Base-by-base conservation (phyloP, 1,140 invertebrate genomes). In the Oreohelix idahoensis region DNA sequence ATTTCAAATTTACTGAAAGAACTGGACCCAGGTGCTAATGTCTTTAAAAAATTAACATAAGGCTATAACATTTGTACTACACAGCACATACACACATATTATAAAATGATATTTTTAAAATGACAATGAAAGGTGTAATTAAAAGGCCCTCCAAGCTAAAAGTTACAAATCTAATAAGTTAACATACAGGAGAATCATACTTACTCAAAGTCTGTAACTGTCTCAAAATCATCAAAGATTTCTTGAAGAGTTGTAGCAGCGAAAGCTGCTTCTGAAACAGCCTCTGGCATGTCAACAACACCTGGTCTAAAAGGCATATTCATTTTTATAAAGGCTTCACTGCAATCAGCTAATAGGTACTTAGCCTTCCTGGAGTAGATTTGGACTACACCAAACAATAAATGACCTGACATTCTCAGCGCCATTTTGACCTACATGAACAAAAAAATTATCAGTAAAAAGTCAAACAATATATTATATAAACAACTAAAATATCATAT, bases 241-340 rank as follows among this genome's bases (percentile, higher is more conserved):
- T 99, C 98, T 0, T 97, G 97, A 39, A 99, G 94, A 45, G 97
- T 98, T 83, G 98, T 98, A 42, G 97, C 97, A 93, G 97, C 97
- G 86, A 98, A 96, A 74, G 97, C 97, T 51, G 97, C 97, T 93
- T 99, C 97, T 86, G 98, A 93, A 90, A 98, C 97, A 87, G 98
- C 98, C 92, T 99, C 98, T 0, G 98, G 97, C 75, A 99, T 93
- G 93, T 99, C 98, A 0, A 99, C 98, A 95, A 99, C 98, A 26
- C 98, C 98, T 45, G 98, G 98, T 87, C 98, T 94, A 92, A 99
- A 99, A 32, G 98, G 98, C 97, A 93, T 93, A 84, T 93, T 99
- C 88, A 99, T 99, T 93, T 99, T 99, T 66, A 99, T 97, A 93
- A 99, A 99, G 0, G 99, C 98, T 94, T 99, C 98, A 96, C 99